Percentiles rank a stretch among this genome's conserved stretches.
Conservation (phyloP, 1,140 invertebrate genomes). For the Zophobas morio region DNA sequence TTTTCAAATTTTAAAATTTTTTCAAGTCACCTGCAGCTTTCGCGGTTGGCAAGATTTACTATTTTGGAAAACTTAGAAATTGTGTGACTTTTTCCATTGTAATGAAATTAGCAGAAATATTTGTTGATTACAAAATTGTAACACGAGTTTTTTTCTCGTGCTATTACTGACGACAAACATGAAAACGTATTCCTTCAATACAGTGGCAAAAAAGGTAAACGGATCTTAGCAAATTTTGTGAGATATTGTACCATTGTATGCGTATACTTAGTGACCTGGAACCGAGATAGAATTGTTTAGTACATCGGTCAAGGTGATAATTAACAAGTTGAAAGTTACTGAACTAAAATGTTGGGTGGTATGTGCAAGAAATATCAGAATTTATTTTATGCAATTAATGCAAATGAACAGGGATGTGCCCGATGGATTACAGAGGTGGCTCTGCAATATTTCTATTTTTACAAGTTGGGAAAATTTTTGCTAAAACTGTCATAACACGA, state of each 20-base stretch:
- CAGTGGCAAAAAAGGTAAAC: constrained; percentile 18
- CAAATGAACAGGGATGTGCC: constrained; percentile 15
- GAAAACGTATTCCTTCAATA: constrained; percentile 29
- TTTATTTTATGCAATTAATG: constrained; percentile 35
- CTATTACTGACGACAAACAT: constrained; percentile 9
- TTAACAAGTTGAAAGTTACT: constrained; percentile 34
- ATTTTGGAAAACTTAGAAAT: constrained; percentile 18
- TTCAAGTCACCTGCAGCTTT: too few relatives aligned
- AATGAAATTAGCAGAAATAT: constrained; percentile 2
- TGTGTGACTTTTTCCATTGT: constrained; percentile 9
- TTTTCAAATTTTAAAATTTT: too few relatives aligned
- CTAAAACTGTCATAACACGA: too few relatives aligned
- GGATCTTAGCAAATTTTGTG: constrained; percentile 41
- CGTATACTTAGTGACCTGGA: constrained; percentile 45
- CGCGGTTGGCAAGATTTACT: neutral
- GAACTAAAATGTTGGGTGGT: constrained; percentile 31
- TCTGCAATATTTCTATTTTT: too few relatives aligned
- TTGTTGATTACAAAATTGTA: constrained; percentile 19
- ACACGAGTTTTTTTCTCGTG: neutral
- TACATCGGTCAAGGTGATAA: constrained; percentile 44
- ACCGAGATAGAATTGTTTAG: constrained; percentile 44
- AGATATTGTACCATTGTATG: constrained; percentile 47
- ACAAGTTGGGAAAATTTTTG: too few relatives aligned
- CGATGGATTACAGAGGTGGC: neutral
- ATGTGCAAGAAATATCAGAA: constrained; percentile 19